Conservation (phyloP, 2,113 vertebrate genomes). For the Porphyrio hochstetteri region DNA sequence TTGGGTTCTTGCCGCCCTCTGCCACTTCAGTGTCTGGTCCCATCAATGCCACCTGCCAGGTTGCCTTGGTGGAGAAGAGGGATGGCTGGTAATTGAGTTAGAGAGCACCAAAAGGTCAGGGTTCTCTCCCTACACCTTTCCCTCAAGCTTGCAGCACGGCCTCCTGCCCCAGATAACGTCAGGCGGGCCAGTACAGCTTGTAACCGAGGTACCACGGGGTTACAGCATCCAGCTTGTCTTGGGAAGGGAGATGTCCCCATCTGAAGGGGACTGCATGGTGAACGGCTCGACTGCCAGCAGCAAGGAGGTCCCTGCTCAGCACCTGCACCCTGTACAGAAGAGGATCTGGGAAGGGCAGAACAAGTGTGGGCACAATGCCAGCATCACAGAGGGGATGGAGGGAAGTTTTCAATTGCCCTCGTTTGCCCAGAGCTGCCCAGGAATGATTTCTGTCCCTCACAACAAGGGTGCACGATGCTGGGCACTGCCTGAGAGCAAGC, state of each 20-base stretch:
- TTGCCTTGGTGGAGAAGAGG: background rate
- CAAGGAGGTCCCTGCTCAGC: background rate
- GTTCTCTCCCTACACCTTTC: background rate
- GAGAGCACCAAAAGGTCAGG: background rate
- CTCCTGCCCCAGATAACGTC: background rate
- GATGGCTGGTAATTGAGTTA: background rate
- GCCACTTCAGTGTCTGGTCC: background rate
- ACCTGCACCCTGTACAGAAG: background rate
- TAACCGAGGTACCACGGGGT: rapidly evolving
- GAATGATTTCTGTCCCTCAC: background rate
- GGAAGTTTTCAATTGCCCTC: background rate
- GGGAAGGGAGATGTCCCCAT: background rate
- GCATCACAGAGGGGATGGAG: background rate
- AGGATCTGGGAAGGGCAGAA: background rate
- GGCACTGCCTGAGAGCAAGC: background rate
- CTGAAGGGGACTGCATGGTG: rapidly evolving
- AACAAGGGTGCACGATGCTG: background rate
- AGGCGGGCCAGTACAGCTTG: background rate
- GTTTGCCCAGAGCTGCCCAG: background rate
- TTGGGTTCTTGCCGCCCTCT: background rate
- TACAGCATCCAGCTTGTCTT: background rate
- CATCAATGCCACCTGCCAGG: rapidly evolving
- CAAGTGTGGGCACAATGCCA: background rate
- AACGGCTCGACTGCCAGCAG: background rate
- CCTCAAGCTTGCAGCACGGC: background rate